Conservation (phyloP, 2,113 vertebrate genomes). For the Istiophorus platypterus region DNA sequence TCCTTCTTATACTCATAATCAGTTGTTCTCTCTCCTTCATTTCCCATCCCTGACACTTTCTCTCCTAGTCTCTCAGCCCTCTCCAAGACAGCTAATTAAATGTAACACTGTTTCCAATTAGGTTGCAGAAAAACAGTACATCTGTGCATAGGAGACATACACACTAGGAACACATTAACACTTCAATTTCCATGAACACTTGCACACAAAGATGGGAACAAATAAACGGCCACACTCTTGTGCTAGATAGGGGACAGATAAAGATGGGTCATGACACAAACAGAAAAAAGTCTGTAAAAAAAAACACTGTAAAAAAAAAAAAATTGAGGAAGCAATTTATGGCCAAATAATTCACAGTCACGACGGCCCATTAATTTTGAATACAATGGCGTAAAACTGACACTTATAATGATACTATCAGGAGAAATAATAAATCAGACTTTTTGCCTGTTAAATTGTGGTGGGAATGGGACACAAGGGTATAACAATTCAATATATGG, state of each 20-base stretch:
- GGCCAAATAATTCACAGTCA: slow-evolving; percentile 53
- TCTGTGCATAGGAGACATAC: not conserved
- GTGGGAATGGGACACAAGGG: slow-evolving; percentile 54
- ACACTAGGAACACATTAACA: not conserved
- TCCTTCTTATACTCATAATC: not conserved
- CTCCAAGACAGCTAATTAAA: slow-evolving; percentile 5
- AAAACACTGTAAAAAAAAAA: slow-evolving; percentile 43
- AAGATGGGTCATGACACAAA: not conserved
- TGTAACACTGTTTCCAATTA: slow-evolving; percentile 21
- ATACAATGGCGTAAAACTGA: slow-evolving; percentile 59
- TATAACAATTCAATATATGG: slow-evolving; percentile 53
- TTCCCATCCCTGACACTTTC: not conserved
- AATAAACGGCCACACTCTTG: slow-evolving; percentile 10
- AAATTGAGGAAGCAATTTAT: slow-evolving; percentile 48
- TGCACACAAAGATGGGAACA: not conserved
- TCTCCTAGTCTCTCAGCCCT: slow-evolving; percentile 2
- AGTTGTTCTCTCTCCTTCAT: not conserved
- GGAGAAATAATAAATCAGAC: slow-evolving; percentile 59
- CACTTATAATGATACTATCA: slow-evolving; percentile 63
- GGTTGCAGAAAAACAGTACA: slow-evolving; percentile 13
- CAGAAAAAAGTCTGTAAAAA: not conserved
- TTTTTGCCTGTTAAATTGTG: slow-evolving; percentile 48
- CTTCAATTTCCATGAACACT: not conserved
- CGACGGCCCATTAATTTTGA: slow-evolving; percentile 57
- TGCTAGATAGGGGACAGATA: slow-evolving; percentile 13